Conservation (phyloP, 2,113 vertebrate species). For the Meles meles region DNA sequence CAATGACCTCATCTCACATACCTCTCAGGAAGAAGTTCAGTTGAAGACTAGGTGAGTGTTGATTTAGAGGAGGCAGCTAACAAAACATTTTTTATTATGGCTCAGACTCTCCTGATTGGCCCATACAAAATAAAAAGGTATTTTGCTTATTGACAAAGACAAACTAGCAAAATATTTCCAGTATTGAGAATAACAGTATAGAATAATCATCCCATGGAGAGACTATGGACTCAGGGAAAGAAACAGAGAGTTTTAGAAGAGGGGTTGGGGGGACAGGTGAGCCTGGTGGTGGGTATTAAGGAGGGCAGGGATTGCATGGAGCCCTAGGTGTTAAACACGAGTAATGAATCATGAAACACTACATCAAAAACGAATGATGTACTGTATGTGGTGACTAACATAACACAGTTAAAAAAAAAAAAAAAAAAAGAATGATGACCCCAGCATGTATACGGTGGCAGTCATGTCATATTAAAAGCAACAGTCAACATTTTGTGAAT, state of each 20-base stretch:
- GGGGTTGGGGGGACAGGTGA: too few relatives aligned
- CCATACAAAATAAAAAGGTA: background rate
- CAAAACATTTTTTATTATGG: background rate
- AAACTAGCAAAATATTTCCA: background rate
- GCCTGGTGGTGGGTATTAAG: too few relatives aligned
- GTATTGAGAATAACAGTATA: background rate
- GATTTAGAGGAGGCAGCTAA: background rate
- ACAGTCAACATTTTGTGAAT: background rate
- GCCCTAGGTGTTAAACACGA: too few relatives aligned
- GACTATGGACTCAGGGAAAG: too few relatives aligned
- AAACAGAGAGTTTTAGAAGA: too few relatives aligned
- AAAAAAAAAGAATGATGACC: background rate
- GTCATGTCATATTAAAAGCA: background rate
- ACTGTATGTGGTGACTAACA: too few relatives aligned
- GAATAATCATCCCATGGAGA: too few relatives aligned
- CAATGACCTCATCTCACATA: background rate
- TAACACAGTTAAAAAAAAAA: too few relatives aligned
- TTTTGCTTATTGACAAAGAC: background rate
- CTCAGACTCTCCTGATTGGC: background rate
- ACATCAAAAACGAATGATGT: too few relatives aligned
- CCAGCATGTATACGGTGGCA: background rate
- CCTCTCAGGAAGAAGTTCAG: background rate
- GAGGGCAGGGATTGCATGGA: too few relatives aligned
- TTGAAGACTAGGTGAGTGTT: background rate
- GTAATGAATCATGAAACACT: too few relatives aligned